phyloP scores from a whole-genome alignment of 2,113 vertebrate species.

The Riparia riparia region DNA sequence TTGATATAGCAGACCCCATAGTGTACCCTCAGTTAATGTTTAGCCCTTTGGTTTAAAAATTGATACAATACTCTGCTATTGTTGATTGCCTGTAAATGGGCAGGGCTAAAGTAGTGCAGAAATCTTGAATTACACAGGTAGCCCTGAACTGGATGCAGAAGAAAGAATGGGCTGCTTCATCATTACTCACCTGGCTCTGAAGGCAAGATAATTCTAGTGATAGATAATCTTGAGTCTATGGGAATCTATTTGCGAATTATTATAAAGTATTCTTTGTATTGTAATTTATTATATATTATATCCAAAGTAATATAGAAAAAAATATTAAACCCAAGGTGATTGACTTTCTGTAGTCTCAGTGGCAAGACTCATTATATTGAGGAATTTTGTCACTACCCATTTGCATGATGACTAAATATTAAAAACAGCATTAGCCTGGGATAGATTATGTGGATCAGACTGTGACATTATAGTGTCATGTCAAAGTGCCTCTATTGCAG shows the following conservation, averaged over 20 bases:
- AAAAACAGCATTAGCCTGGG: background rate
- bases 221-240: accelerated
- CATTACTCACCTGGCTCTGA: background rate
- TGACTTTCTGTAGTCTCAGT: background rate
- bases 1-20: background rate
- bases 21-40: background rate
- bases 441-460: background rate
- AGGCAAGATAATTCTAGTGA: background rate
- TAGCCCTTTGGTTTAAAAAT: background rate
- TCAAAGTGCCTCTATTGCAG: background rate
- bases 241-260: background rate
- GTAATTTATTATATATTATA: background rate
- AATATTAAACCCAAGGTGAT: background rate
- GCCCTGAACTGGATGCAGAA: background rate
- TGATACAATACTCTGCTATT: background rate
- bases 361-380: background rate
- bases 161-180: background rate
- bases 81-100: background rate
- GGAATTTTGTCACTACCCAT: background rate
- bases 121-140: background rate
- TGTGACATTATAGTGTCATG: background rate
- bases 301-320: background rate
- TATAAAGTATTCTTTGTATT: background rate
- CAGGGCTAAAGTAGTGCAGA: background rate
- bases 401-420: background rate